Evolutionary conservation across 2,888 invertebrate genomes (phyloP), one percentile per base, ranked within the genome.

Genomic region (Luperina nickerlii): DNA sequence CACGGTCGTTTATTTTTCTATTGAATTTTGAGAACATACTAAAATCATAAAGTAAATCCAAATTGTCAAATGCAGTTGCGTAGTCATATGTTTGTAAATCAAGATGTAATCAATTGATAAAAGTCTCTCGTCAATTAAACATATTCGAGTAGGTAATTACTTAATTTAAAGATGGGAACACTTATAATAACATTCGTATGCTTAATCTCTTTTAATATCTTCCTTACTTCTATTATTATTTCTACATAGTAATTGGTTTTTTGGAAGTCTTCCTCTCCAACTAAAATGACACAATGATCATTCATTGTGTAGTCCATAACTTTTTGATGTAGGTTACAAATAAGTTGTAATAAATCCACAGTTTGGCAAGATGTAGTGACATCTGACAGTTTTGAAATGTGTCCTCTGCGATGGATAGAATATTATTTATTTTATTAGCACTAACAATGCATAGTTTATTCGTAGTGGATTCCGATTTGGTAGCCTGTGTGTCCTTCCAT

Each of bases 371-470:
- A 63, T 63, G 63, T 63, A 20, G 32, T 63, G 63, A 63, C 32
- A 32, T 20, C 63, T 32, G 20, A 11, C 63, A 11, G 32, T 63
- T 20, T 63, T 63, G 20, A 32, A 32, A 63, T 32, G 63, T 63
- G 32, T 63, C 63, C 9, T 63, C 32, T 32, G 63, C 63, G 63
- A 63, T 63, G 32, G 32, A 32, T 20, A 63, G 63, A 32, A 63
- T 63, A 32, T 63, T 20, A 63, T 63, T 63, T 20, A 32, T 24
- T 42, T 66, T 66, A 20, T 63, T 63, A 9, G 63, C 11, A 63
- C 63, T 63, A 32, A 63, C 8, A 63, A 63, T 32, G 32, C 63
- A 63, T 66, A 66, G 42, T 42, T 66, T 66, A 66, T 42, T 66
- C 24, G 24, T 66, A 42, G 66, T 15, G 15, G 13, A 42, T 42